Conservation (phyloP, 2,113 vertebrate genomes). For the Isichthys henryi region DNA sequence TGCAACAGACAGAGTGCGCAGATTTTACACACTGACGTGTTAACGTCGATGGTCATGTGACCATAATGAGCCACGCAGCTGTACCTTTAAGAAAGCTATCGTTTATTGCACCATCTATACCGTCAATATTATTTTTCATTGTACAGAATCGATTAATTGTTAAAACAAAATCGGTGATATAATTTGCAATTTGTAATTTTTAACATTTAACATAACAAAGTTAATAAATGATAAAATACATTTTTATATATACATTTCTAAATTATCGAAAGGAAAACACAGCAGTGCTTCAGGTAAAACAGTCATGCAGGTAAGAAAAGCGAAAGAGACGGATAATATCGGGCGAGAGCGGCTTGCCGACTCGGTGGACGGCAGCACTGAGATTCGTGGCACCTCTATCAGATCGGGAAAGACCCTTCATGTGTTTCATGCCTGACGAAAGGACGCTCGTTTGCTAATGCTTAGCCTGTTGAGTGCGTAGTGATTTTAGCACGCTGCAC, state of each 20-base stretch:
- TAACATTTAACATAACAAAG: background rate
- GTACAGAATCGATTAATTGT: background rate
- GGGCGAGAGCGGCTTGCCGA: background rate
- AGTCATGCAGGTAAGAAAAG: background rate
- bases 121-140: background rate
- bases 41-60: background rate
- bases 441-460: background rate
- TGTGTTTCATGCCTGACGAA: background rate
- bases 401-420: background rate
- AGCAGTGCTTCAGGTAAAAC: background rate
- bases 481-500: background rate
- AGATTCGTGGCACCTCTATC: background rate
- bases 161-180: background rate
- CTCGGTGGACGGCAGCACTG: background rate
- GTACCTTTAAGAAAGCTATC: background rate
- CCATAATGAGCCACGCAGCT: background rate
- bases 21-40: conserved; percentile 22
- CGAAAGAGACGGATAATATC: background rate
- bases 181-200: background rate
- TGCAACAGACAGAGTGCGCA: conserved; percentile 54
- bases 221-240: conserved; percentile 25
- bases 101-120: background rate
- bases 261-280: background rate
- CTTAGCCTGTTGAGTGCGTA: background rate
- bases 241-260: conserved; percentile 46